Base-by-base conservation (phyloP, 2,888 invertebrate genomes). In the Epinotia brunnichana region DNA sequence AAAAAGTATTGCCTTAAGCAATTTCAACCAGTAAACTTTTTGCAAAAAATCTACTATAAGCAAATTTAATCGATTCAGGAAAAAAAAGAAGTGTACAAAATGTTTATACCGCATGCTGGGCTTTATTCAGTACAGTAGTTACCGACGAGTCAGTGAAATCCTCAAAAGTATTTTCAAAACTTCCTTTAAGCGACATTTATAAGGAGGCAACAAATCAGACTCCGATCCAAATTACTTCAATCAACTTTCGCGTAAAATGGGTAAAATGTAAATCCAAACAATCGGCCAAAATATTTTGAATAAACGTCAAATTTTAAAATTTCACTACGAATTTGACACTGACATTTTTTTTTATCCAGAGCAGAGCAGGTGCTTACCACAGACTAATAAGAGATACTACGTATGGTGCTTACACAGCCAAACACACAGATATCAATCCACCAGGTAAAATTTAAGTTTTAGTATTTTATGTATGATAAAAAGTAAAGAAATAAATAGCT, bases 141-240 rank as follows among this genome's bases (percentile, higher is more conserved):
- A 86, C 82, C 69, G 75, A 77, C 63, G 88, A 85, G 39, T 77
- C 48, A 21, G 87, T 81, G 81, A 90, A 94, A 78, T 94, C 93
- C n/a, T 87, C 84, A 78, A 87, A 94, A 13, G 88, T 83, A 83
- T 94, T 94, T 77, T 88, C 85, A 83, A 94, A 94, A 79, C 81
- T 83, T 66, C 83, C 83, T 78, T 83, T 85, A 13, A 80, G 72
- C 59, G 83, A 54, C 89, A 90, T 89, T 48, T 62, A 76, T 66
- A 13, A 44, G n/a, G 15, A 44, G 24, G 51, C 13, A 63, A 35
- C 3, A 5, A 53, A 19, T 9, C 7, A 17, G 9, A 19, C 10
- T 19, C 19, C 10, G 9, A 17, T 17, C 10, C 51, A 51, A 17
- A 51, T 51, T n/a, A 53, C 17, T 19, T 10, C 15, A 63, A 64